phyloP scores from a whole-genome alignment of 30 jellyfish, hydroid and myxozoan species.

The Aurelia sp. region DNA sequence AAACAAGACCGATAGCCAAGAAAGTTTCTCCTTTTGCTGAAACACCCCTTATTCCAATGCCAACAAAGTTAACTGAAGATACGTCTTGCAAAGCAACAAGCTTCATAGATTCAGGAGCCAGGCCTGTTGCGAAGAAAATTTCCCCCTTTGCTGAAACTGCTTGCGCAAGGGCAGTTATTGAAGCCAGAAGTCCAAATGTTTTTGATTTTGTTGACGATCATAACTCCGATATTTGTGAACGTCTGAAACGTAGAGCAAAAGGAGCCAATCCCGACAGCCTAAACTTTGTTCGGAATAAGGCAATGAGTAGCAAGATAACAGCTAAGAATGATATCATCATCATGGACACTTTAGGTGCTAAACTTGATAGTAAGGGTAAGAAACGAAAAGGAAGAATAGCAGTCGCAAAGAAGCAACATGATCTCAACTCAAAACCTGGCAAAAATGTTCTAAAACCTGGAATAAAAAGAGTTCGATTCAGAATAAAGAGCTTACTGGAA shows the following conservation, averaged over 20 bases:
- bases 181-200: not conserved
- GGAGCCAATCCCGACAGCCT: not conserved
- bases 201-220: slow-evolving; percentile 5
- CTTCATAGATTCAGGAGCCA: not conserved
- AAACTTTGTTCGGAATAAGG: no score
- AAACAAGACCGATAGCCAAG: not conserved
- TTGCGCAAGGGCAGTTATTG: not conserved
- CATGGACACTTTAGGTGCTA: no score
- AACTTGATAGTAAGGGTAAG: no score
- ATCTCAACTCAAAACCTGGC: no score
- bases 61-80: no score
- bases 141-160: not conserved
- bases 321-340: no score
- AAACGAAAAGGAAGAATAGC: no score
- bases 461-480: not conserved
- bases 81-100: not conserved
- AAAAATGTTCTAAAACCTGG: not conserved
- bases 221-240: not conserved
- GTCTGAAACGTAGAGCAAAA: not conserved
- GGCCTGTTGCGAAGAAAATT: not conserved
- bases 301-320: no score
- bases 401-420: no score
- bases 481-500: not conserved
- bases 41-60: no score
- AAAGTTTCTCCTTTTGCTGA: no score